phyloP scores from a whole-genome alignment of 2,888 invertebrate species.

The Volucella inanis region DNA sequence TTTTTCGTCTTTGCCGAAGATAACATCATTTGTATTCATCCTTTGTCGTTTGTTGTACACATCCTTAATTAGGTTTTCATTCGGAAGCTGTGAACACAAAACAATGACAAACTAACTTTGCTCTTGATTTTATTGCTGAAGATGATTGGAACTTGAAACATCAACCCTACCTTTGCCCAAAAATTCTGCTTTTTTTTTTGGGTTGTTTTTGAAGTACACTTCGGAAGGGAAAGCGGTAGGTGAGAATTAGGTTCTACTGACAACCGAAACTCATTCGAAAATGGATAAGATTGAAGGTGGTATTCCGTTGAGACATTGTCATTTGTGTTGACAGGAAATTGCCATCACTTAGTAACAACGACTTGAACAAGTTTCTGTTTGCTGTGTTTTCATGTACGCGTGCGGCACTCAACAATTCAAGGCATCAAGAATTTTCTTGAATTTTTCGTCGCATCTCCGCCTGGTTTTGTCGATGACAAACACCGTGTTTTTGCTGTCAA shows the following conservation, averaged over 20 bases:
- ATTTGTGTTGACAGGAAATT: slow-evolving; percentile 65
- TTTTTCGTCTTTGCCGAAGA: slow-evolving; percentile 10
- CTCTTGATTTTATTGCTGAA: slow-evolving; percentile 22
- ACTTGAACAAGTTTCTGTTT: background rate
- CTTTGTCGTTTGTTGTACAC: slow-evolving; percentile 60
- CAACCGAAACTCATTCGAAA: slow-evolving; percentile 37
- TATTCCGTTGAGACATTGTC: slow-evolving; percentile 51
- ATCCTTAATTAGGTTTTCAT: slow-evolving; percentile 71
- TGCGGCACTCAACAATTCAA: background rate
- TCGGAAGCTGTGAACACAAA: slow-evolving; percentile 61
- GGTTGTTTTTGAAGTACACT: background rate
- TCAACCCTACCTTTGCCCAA: background rate
- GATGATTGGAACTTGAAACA: background rate
- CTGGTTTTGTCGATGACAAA: background rate
- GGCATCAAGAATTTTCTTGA: background rate
- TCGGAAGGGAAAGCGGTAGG: background rate
- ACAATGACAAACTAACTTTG: slow-evolving; percentile 45
- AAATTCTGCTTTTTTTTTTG: slow-evolving; percentile 7
- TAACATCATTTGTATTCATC: slow-evolving; percentile 68
- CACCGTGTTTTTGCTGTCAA: slow-evolving; percentile 21
- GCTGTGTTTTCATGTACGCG: background rate
- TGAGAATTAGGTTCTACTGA: no score
- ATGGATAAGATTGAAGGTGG: slow-evolving; percentile 53
- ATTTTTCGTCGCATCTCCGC: background rate
- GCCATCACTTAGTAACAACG: slow-evolving; percentile 45